Base-by-base conservation (phyloP, 1,140 invertebrate genomes). In the Drosophila quadrilineata region DNA sequence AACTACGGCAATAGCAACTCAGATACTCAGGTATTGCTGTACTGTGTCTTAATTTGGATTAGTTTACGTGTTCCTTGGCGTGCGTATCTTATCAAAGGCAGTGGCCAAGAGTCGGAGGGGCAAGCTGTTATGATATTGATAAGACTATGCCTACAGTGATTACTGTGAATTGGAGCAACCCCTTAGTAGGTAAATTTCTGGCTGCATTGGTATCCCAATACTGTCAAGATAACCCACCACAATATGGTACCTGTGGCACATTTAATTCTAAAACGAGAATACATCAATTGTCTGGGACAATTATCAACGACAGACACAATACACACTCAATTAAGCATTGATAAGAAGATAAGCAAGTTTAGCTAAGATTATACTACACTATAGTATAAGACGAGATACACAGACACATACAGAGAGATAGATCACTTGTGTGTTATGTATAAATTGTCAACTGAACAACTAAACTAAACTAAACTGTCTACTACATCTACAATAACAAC, bases 371-470 rank as follows among this genome's bases (percentile, higher is more conserved):
- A 17, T 24, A 45, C 57, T 50, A 10, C 10, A 22, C 9, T 45
- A 19, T 50, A 40, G 17, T 3, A 35, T 6, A 21, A n/a, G 5
- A 43, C 19, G 9, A 49, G 19, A 36, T 10, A 48, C 9, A 43
- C n/a, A 43, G 12, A 63, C 5, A 48, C 9, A 64, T 21, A 56
- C 5, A 9, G 9, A 45, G 9, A 22, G 9, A 9, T 71, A 69
- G 60, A 71, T 58, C 72, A 71, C 54, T 65, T 35, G 67, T 74
- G 57, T 75, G 71, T 69, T 63, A 76, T 48, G 69, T 75, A 75
- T 50, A 48, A 75, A 52, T 57, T 38, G 56, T 54, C 52, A 68
- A 64, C 49, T 26, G 22, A 16, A 29, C 49, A 53, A 74, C 54
- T 21, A 8, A 62, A 45, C 35, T 28, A 24, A 58, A 41, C 22